Conservation (phyloP, 2,113 vertebrate species). For the Malurus elegans region DNA sequence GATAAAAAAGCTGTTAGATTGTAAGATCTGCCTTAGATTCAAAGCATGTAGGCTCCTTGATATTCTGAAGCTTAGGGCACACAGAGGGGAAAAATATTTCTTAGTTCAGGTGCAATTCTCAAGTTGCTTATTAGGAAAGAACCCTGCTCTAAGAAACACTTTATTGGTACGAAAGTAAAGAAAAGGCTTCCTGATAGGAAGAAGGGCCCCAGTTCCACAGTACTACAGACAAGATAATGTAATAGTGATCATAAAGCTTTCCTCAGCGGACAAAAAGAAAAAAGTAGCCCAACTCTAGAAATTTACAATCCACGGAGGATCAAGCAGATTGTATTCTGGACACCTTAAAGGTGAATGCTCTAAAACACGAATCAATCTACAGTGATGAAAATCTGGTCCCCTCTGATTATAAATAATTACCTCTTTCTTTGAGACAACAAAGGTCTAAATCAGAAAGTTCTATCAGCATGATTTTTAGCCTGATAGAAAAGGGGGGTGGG, state of each 20-base stretch:
- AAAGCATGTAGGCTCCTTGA: constrained; percentile 67
- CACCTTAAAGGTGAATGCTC: constrained; percentile 74
- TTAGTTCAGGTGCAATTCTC: constrained; percentile 67
- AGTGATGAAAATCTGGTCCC: constrained; percentile 51
- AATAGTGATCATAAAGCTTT: constrained; percentile 72
- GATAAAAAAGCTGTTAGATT: constrained; percentile 70
- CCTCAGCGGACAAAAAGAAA: constrained; percentile 55
- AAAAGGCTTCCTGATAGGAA: constrained; percentile 54
- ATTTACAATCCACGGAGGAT: constrained; percentile 77
- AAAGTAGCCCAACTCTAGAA: constrained; percentile 65
- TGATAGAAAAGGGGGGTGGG: not conserved
- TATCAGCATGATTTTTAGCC: constrained; percentile 40
- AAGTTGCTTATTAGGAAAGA: constrained; percentile 69
- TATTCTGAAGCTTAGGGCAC: constrained; percentile 58
- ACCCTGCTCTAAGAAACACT: constrained; percentile 62
- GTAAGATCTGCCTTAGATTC: constrained; percentile 68
- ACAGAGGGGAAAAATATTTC: constrained; percentile 64
- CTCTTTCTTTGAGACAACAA: constrained; percentile 51
- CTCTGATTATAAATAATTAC: constrained; percentile 63
- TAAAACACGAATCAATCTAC: constrained; percentile 63
- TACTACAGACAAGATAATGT: constrained; percentile 57
- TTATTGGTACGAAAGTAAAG: constrained; percentile 66
- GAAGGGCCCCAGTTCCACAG: constrained; percentile 22
- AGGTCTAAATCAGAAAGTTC: constrained; percentile 56
- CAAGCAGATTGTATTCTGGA: constrained; percentile 71